Evolutionary conservation across 2,797 vertebrate genomes (phyloP), one percentile per base, ranked within the genome.

Genomic region (Microcaecilia unicolor): DNA sequence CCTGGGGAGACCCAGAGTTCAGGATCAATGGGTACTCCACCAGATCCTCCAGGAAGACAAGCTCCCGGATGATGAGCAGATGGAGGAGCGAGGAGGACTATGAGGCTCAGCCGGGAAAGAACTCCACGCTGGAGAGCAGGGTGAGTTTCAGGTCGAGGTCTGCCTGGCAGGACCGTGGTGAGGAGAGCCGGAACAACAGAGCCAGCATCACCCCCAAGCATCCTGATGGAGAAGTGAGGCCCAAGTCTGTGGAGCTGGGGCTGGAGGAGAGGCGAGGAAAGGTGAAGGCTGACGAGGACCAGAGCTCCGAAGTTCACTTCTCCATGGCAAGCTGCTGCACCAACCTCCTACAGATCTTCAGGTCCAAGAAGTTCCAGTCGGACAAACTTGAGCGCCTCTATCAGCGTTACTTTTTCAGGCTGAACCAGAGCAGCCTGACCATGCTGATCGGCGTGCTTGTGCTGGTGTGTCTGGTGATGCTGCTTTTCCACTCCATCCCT

Each of bases 401-500:
- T 70, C 96, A 99, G 84, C 89, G 96, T 49, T 99, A 99, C 76
- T 99, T 99, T 46, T 99, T 99, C 83, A 85, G 95, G 2, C 87
- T 99, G 31, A 98, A 99, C 79, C 96, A 99, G 85, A 99, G 96
- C 80, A 98, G 95, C 38, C 53, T 98, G 74, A 99, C 92, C 18
- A 98, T 99, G 96, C 87, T 99, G 20, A 97, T 97, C 93, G 91
- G 85, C 0, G 91, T 98, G 46, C 64, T 99, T 40, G 86, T 93
- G 55, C 76, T 99, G 46, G 87, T 98, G 50, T 94, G 90, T 51
- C 53, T 88, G 28, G 94, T 99, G 69, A 94, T 99, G 92, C 60
- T 99, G 56, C 84, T 76, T 54, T 95, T 99, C 77, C 92, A 97
- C 62, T 92, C 91, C 7, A 84, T 75, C 2, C 76, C 80, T 0